Evolutionary conservation across 2,888 invertebrate species (phyloP).

Genomic region (Cylindroiulus punctatus): DNA sequence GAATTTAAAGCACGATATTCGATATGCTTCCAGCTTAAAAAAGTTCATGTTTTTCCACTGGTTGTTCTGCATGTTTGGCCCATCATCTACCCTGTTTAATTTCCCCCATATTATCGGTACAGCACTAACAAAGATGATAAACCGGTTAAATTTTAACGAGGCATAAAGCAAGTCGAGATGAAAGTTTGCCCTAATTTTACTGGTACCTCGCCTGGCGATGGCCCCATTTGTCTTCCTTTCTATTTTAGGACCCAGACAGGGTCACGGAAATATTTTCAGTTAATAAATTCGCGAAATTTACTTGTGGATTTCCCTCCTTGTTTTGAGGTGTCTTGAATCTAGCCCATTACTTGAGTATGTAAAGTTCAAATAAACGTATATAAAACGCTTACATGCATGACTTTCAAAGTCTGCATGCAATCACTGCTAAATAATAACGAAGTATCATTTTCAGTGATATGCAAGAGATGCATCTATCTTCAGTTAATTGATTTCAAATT

Average conservation of each 20-base stretch:
- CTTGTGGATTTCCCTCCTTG: no score
- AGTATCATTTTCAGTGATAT: no score
- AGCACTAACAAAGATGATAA: background rate
- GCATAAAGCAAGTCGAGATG: background rate
- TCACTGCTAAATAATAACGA: no score
- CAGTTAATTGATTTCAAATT: no score
- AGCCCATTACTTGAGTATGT: no score
- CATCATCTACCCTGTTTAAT: slow-evolving; percentile 19
- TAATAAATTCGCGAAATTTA: background rate
- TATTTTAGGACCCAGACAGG: background rate
- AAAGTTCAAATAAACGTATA: no score
- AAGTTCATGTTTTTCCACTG: background rate
- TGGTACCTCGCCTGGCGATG: background rate
- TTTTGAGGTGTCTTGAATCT: no score
- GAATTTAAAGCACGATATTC: no score
- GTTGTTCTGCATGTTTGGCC: background rate
- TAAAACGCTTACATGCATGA: no score
- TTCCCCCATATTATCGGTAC: background rate
- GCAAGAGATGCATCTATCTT: no score
- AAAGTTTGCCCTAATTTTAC: slow-evolving; percentile 32
- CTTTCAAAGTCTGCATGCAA: no score
- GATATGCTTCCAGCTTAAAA: no score
- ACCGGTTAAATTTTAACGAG: slow-evolving; percentile 24
- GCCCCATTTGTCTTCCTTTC: background rate
- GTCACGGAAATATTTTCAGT: background rate